phyloP scores from a whole-genome alignment of 2,888 invertebrate genomes.

The Coremacera marginata region DNA sequence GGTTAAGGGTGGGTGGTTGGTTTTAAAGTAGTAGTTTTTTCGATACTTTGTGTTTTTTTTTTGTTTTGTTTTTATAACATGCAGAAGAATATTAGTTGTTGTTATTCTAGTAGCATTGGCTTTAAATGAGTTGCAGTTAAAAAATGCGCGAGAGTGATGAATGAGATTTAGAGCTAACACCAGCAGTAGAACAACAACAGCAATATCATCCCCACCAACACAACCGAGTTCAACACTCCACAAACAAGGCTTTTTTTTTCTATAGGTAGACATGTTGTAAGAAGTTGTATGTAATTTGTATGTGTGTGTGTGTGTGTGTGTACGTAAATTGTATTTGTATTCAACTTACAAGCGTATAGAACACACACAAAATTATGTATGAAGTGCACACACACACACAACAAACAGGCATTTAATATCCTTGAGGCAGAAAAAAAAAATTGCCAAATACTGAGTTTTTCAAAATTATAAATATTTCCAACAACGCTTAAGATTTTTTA shows the following conservation, averaged over 20 bases:
- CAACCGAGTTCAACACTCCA: slow-evolving; percentile 10
- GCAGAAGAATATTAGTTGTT: slow-evolving; percentile 3
- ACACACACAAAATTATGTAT: slow-evolving; percentile 10
- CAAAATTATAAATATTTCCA: too few species aligned
- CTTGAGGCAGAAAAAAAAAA: neutral
- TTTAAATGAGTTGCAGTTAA: slow-evolving; percentile 3
- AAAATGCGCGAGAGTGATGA: slow-evolving; percentile 55
- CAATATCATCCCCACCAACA: neutral
- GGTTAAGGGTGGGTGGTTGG: neutral
- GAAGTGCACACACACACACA: neutral
- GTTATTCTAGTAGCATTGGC: neutral
- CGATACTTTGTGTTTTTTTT: neutral
- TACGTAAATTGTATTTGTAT: slow-evolving; percentile 22
- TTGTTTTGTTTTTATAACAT: neutral
- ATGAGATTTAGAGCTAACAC: slow-evolving; percentile 59
- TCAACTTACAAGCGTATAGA: slow-evolving; percentile 10
- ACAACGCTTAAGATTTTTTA: neutral
- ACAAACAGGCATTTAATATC: slow-evolving; percentile 13
- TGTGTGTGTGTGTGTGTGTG: slow-evolving; percentile 7
- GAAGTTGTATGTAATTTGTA: slow-evolving; percentile 5
- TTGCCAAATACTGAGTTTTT: neutral
- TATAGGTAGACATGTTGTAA: slow-evolving; percentile 34
- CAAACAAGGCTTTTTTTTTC: neutral
- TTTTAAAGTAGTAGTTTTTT: neutral
- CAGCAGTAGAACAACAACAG: neutral